A percentile compares a stretch with the other conserved stretches of the same genome.
These are phyloP conservation scores for Cirrhinus molitorella DNA, from an alignment of 2,797 vertebrate genomes.

Conservation along the genomic window DNA sequence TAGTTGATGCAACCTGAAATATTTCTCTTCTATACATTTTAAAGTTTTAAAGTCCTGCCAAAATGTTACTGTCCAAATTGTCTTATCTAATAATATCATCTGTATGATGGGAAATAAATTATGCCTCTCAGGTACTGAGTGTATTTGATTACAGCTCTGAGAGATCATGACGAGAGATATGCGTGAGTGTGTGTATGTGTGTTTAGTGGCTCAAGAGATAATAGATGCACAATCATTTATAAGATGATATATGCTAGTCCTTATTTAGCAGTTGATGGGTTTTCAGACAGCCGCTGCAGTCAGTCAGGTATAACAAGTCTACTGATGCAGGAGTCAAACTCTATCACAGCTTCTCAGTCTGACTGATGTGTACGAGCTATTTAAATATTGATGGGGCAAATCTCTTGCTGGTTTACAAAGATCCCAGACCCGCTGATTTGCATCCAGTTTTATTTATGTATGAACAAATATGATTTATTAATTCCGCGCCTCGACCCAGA, in stretches of 20 bases:
- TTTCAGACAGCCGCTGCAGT: constrained; percentile 24
- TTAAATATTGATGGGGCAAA: constrained; percentile 76
- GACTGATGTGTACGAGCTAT: constrained; percentile 69
- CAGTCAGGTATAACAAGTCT: constrained; percentile 28
- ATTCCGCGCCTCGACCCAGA: constrained; percentile 64
- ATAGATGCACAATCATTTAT: constrained; percentile 28
- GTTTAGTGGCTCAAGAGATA: background rate
- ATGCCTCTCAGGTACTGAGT: background rate
- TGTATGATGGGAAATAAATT: constrained; percentile 24
- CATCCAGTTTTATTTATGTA: constrained; percentile 74
- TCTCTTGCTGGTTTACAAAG: constrained; percentile 64
- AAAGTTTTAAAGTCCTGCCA: constrained; percentile 24
- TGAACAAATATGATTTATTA: constrained; percentile 81
- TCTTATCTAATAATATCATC: constrained; percentile 33
- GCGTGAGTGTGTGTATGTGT: constrained; percentile 14
- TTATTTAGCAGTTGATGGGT: constrained; percentile 42
- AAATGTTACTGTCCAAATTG: background rate
- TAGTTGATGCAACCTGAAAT: background rate
- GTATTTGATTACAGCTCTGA: constrained; percentile 30
- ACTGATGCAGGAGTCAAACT: constrained; percentile 42
- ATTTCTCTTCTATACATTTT: background rate
- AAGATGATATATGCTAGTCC: constrained; percentile 22
- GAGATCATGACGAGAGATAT: background rate
- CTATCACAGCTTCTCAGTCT: constrained; percentile 48
- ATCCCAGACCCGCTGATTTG: constrained; percentile 66